These are phyloP conservation scores for Ophion ventricosus DNA, from an alignment of 2,888 invertebrate genomes.

Conservation along the genomic window DNA sequence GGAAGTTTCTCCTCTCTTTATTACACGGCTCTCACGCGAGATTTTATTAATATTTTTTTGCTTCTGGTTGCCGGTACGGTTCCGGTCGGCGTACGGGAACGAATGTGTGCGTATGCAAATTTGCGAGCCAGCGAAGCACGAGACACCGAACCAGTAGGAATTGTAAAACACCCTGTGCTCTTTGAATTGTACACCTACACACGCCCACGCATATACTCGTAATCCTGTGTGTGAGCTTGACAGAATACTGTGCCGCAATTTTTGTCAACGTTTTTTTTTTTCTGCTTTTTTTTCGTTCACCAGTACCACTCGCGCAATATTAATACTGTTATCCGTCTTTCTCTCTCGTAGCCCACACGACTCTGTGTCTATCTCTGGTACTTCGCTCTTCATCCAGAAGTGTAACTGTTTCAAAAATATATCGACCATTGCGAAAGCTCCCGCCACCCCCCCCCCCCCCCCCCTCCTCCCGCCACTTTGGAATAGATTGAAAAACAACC, in stretches of 20 bases:
- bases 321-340: constrained; percentile 32
- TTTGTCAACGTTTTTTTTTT: constrained; percentile 17
- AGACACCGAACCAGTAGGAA: constrained; percentile 32
- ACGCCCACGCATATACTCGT: neutral
- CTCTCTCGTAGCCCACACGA: neutral
- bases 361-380: neutral
- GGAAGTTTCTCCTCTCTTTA: neutral
- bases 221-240: constrained; percentile 24
- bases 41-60: constrained; percentile 21
- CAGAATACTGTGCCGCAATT: constrained; percentile 22
- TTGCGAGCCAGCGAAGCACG: constrained; percentile 24
- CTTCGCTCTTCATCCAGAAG: constrained; percentile 8
- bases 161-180: constrained; percentile 25
- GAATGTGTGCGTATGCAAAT: constrained; percentile 31
- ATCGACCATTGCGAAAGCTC: constrained; percentile 26
- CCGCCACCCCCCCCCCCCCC: constrained; percentile 1
- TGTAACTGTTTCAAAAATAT: constrained; percentile 36
- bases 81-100: constrained; percentile 13
- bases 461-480: constrained; percentile 1
- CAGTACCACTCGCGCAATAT: constrained; percentile 34
- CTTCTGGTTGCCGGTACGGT: neutral
- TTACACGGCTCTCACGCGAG: constrained; percentile 1
- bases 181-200: constrained; percentile 15
- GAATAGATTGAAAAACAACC: constrained; percentile 55
- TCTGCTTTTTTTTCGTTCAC: constrained; percentile 11